Evolutionary conservation across 2,797 vertebrate genomes (phyloP), one percentile per base, ranked within the genome.

Genomic region (Urocyon cinereoargenteus): DNA sequence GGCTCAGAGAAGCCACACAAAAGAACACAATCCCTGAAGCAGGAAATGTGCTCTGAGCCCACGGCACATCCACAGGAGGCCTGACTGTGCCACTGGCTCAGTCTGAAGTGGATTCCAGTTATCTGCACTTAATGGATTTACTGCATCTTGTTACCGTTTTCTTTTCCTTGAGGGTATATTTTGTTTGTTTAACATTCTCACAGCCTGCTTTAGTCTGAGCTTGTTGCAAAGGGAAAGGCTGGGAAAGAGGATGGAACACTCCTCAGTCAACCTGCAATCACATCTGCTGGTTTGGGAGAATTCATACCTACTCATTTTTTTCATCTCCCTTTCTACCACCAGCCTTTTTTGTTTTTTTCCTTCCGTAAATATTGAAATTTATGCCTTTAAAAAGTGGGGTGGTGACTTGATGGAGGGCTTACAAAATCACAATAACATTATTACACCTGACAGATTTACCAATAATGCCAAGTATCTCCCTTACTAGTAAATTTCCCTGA

Each of bases 321-420:
- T 90, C 24, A 51, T 13, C 14, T 22, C 91, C 79, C 34, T 90
- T 94, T 81, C 57, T 18, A 79, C 10, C 68, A 19, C 34, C n/a
- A 94, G n/a, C 10, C 26, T 87, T 51, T 49, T 2, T 57, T 36
- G 18, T 24, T 26, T 1, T 19, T 24, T 34, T 6, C 4, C 19
- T 61, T 91, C 55, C 53, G 14, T 59, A 93, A 97, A 73, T 90
- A 82, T 55, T 89, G 85, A 86, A 22, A 2, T 79, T 62, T 36
- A 26, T 79, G 34, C 62, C 49, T 72, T 34, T 90, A 64, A 21
- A 64, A 79, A 53, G 57, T 16, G 28, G 26, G 28, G 49, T n/a
- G 64, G 24, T 28, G 14, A 11, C 40, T 34, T 40, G 40, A 28
- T 6, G 45, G 64, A 62, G 49, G 40, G 55, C 49, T 86, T 82